Conservation (phyloP, 2,113 vertebrate species). For the Mystacornis crossleyi region DNA sequence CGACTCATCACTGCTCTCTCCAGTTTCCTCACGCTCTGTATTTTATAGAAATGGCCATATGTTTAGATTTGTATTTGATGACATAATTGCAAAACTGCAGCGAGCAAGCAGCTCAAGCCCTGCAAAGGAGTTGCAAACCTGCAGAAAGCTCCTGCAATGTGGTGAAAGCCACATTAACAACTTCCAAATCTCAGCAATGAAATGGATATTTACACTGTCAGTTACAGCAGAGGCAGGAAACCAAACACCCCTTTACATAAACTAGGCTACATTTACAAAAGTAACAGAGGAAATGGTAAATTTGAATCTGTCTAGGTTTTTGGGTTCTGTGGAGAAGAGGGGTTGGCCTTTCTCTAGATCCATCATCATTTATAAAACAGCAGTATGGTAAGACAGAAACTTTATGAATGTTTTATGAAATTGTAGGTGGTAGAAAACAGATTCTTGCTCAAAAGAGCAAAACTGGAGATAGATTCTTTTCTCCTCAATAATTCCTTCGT, state of each 20-base stretch:
- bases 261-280: not conserved
- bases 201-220: not conserved
- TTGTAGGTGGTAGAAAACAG: not conserved
- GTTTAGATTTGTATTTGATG: slow-evolving; percentile 4
- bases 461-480: not conserved
- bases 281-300: not conserved
- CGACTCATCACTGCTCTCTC: not conserved
- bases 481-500: not conserved
- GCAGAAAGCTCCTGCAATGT: not conserved
- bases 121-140: not conserved
- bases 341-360: not conserved
- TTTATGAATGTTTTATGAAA: slow-evolving; percentile 15
- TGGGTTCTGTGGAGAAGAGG: not conserved
- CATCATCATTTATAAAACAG: not conserved
- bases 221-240: not conserved
- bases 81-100: not conserved
- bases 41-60: slow-evolving; percentile 2
- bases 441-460: not conserved
- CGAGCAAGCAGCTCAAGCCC: not conserved
- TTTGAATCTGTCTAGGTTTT: not conserved
- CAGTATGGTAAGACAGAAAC: not conserved
- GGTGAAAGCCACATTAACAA: not conserved
- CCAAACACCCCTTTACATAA: not conserved
- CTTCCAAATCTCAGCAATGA: not conserved
- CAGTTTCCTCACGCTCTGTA: not conserved